A percentile compares a stretch with the other conserved stretches of the same genome.
Conservation (phyloP, 2,113 vertebrate species). For the Meriones unguiculatus region DNA sequence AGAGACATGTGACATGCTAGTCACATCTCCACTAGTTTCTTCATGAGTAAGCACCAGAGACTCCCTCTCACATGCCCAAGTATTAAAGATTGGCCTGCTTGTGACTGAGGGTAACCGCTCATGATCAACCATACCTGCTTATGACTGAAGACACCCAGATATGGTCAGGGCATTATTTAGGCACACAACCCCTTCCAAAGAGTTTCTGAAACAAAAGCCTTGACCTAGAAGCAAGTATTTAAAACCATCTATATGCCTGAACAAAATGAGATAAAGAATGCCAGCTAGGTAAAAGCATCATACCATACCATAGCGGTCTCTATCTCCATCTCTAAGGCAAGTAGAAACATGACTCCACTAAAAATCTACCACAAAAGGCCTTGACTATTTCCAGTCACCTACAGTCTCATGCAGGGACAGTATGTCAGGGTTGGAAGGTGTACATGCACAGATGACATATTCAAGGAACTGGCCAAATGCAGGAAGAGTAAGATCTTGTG, state of each 20-base stretch:
- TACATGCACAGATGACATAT: no score
- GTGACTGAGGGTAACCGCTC: neutral
- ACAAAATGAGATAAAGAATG: accelerated
- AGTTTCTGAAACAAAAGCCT: neutral
- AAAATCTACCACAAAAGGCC: neutral
- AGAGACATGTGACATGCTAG: accelerated
- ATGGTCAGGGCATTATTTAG: neutral
- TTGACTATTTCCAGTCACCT: neutral
- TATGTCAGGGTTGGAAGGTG: neutral
- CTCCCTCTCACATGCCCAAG: accelerated
- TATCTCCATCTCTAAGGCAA: accelerated
- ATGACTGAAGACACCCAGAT: accelerated
- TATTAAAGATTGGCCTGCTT: neutral
- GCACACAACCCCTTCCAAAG: neutral
- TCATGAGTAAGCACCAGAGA: neutral
- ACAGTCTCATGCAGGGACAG: no score
- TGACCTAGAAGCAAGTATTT: neutral
- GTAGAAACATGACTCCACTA: neutral
- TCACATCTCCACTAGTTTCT: accelerated
- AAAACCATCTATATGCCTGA: neutral
- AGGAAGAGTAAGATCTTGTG: neutral
- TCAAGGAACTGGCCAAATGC: neutral
- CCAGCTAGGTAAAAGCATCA: neutral
- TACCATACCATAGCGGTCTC: accelerated
- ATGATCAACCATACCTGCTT: neutral